These are phyloP conservation scores for Sapayoa aenigma DNA, from an alignment of 2,113 vertebrate species.

Conservation along the genomic window DNA sequence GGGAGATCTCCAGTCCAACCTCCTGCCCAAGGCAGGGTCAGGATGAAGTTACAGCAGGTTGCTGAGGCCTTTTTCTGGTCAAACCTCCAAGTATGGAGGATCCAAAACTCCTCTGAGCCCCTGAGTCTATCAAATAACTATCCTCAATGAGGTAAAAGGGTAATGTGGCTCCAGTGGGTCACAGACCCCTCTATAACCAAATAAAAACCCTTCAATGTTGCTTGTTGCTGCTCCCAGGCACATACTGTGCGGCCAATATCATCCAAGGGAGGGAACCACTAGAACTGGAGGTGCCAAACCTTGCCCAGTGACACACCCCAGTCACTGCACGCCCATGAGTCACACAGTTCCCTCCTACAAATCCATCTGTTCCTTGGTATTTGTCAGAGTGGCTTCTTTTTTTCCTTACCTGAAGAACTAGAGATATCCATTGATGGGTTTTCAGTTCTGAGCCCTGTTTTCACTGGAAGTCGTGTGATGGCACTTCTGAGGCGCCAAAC, in stretches of 20 bases:
- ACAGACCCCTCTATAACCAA: not conserved
- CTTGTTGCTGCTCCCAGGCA: not conserved
- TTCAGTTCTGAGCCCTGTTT: not conserved
- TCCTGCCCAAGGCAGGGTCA: not conserved
- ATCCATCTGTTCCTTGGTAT: not conserved
- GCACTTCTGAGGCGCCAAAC: not conserved
- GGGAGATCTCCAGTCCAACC: not conserved
- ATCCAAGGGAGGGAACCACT: not conserved
- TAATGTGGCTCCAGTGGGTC: not conserved
- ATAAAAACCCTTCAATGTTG: not conserved
- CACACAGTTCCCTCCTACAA: not conserved
- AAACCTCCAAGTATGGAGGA: not conserved
- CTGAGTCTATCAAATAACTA: too few species aligned
- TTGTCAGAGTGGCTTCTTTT: not conserved
- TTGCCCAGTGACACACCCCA: not conserved
- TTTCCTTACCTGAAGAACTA: not conserved
- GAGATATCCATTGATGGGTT: not conserved
- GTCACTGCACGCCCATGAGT: not conserved
- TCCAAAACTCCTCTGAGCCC: not conserved
- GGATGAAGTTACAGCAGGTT: not conserved
- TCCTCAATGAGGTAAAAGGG: not conserved
- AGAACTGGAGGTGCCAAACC: not conserved
- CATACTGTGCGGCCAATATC: rapidly evolving
- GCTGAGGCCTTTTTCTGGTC: not conserved
- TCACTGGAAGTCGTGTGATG: not conserved